phyloP scores from a whole-genome alignment of 2,888 invertebrate species.

The Drosophila fulvimacula region DNA sequence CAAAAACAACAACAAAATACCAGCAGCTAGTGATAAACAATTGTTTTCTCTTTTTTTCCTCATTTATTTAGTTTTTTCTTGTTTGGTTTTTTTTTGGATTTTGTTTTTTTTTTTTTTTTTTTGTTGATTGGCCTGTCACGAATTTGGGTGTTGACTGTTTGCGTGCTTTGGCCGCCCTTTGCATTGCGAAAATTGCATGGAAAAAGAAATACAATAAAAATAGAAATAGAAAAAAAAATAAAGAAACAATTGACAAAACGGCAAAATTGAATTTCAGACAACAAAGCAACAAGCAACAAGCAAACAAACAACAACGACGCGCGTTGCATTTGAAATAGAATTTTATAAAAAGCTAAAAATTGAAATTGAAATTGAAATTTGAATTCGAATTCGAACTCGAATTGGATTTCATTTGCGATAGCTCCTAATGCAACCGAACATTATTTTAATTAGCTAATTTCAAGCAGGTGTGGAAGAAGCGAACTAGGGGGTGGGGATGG shows the following conservation, averaged over 20 bases:
- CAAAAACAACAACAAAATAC: slow-evolving; percentile 18
- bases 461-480: not conserved
- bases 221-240: not conserved
- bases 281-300: slow-evolving; percentile 9
- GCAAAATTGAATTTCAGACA: slow-evolving; percentile 34
- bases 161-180: slow-evolving; percentile 42
- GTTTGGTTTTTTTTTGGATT: slow-evolving; percentile 5
- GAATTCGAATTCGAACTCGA: slow-evolving; percentile 12
- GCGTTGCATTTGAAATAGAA: slow-evolving; percentile 37
- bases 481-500: fast-evolving
- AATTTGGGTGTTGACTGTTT: slow-evolving; percentile 37
- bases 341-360: slow-evolving; percentile 41
- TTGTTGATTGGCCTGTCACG: slow-evolving; percentile 51
- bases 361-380: slow-evolving; percentile 18
- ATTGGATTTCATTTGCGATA: slow-evolving; percentile 55
- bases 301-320: slow-evolving; percentile 15
- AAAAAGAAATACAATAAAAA: slow-evolving; percentile 11
- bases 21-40: slow-evolving; percentile 63
- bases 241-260: slow-evolving; percentile 39
- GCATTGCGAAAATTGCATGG: slow-evolving; percentile 53
- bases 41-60: slow-evolving; percentile 66
- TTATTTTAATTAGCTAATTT: slow-evolving; percentile 67
- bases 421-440: slow-evolving; percentile 35
- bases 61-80: slow-evolving; percentile 16
- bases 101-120: slow-evolving; percentile 5